Conservation (phyloP, 1,140 invertebrate genomes). For the Drosophila teissieri region DNA sequence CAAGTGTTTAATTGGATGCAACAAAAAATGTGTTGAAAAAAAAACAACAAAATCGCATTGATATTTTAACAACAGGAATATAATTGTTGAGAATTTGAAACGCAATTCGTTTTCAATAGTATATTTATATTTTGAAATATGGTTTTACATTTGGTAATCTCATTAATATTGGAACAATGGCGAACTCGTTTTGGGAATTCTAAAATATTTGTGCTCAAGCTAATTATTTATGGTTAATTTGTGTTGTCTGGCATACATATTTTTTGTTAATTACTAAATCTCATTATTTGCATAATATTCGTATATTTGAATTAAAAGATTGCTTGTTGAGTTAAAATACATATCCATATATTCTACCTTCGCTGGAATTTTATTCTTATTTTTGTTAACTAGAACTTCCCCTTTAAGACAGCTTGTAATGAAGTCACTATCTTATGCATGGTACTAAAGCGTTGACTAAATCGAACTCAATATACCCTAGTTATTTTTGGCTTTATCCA, state of each 20-base stretch:
- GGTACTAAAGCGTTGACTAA: too few species aligned
- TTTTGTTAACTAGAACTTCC: too few species aligned
- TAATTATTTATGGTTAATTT: background rate
- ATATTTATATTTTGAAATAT: background rate
- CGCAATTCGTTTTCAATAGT: background rate
- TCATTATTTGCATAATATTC: background rate
- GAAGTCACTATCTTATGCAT: too few species aligned
- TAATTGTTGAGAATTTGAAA: background rate
- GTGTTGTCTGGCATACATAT: background rate
- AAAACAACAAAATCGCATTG: background rate
- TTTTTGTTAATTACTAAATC: background rate
- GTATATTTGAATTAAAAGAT: too few species aligned
- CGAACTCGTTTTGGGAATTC: background rate
- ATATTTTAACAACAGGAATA: background rate
- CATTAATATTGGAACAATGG: background rate
- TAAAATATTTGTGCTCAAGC: background rate
- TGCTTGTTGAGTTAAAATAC: background rate
- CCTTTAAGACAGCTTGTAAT: too few species aligned
- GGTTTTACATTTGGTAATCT: conserved; percentile 2
- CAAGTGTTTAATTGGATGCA: background rate
- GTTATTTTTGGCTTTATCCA: background rate
- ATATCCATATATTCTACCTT: too few species aligned
- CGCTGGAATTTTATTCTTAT: too few species aligned
- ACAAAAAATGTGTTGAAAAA: background rate
- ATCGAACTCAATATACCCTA: too few species aligned